A percentile compares a stretch with the other conserved stretches of the same genome.
phyloP scores from a whole-genome alignment of 1,140 invertebrate genomes.

The Ips nitidus region DNA sequence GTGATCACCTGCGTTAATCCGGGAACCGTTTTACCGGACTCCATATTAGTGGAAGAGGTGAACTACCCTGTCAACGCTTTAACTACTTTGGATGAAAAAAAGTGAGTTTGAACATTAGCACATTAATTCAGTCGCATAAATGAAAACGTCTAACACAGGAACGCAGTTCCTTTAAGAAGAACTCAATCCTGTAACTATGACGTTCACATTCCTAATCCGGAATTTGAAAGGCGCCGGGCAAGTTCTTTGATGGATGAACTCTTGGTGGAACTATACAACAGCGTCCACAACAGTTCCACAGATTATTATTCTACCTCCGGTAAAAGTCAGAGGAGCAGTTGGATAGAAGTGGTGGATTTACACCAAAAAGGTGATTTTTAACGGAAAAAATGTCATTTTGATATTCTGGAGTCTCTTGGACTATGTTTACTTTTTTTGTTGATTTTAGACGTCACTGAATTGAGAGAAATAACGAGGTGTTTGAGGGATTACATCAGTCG shows the following conservation, averaged over 20 bases:
- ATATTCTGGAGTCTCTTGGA: not conserved
- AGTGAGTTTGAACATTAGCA: no score
- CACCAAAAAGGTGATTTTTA: slow-evolving; percentile 40
- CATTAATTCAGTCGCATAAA: no score
- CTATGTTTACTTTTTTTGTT: not conserved
- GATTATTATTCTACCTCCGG: slow-evolving; percentile 49
- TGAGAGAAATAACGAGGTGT: slow-evolving; percentile 22
- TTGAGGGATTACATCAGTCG: slow-evolving; percentile 33
- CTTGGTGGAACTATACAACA: slow-evolving; percentile 46
- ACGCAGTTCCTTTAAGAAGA: not conserved
- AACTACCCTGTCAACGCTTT: not conserved
- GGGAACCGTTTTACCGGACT: not conserved
- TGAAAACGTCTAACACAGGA: no score
- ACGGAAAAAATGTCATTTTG: slow-evolving; percentile 1
- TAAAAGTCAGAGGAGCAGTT: slow-evolving; percentile 43
- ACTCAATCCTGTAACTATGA: slow-evolving; percentile 18
- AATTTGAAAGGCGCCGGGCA: slow-evolving; percentile 40
- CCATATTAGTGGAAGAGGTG: slow-evolving; percentile 7
- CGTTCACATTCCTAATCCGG: slow-evolving; percentile 10
- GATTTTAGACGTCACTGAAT: slow-evolving; percentile 17
- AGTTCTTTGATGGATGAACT: slow-evolving; percentile 46
- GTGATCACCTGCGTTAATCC: slow-evolving; percentile 40
- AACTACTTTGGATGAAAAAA: no score
- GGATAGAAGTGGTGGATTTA: slow-evolving; percentile 38
- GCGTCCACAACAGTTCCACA: slow-evolving; percentile 35